Evolutionary conservation across 2,113 vertebrate genomes (phyloP).

Genomic region (Hystrix brachyura): DNA sequence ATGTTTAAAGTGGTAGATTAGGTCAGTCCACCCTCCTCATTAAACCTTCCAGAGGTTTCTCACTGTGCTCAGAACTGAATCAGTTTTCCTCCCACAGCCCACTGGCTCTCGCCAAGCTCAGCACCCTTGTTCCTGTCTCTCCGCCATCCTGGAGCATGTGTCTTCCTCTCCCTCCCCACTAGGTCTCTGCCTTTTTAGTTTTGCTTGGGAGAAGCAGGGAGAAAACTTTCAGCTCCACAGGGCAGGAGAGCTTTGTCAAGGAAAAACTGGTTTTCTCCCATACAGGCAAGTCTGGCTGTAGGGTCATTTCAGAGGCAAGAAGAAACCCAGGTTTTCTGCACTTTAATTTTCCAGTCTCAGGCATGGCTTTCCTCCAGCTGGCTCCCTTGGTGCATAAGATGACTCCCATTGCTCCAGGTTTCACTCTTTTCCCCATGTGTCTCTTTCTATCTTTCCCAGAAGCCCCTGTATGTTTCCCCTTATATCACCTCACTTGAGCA

Average conservation of each 20-base stretch:
- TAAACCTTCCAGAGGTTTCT: neutral
- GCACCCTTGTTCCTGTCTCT: neutral
- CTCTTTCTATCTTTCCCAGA: neutral
- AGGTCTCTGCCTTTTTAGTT: neutral
- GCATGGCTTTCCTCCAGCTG: neutral
- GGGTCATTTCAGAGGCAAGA: neutral
- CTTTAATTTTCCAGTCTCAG: neutral
- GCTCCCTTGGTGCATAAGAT: neutral
- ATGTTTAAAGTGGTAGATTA: neutral
- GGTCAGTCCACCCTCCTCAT: too few relatives aligned
- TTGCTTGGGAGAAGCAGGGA: neutral
- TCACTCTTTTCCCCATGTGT: neutral
- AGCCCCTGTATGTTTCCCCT: neutral
- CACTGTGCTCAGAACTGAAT: neutral
- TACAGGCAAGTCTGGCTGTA: neutral
- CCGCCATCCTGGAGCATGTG: neutral
- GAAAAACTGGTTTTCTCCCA: neutral
- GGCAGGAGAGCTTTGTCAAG: neutral
- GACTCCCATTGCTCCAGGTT: neutral
- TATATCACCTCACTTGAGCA: neutral
- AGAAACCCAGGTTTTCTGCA: neutral
- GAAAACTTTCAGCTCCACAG: neutral
- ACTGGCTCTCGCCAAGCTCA: too few relatives aligned
- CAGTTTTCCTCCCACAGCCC: neutral
- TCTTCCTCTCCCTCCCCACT: neutral